Percentiles rank a stretch among this genome's conserved stretches.
Conservation (phyloP, 2,888 invertebrate species). For the Cordilura impudica region DNA sequence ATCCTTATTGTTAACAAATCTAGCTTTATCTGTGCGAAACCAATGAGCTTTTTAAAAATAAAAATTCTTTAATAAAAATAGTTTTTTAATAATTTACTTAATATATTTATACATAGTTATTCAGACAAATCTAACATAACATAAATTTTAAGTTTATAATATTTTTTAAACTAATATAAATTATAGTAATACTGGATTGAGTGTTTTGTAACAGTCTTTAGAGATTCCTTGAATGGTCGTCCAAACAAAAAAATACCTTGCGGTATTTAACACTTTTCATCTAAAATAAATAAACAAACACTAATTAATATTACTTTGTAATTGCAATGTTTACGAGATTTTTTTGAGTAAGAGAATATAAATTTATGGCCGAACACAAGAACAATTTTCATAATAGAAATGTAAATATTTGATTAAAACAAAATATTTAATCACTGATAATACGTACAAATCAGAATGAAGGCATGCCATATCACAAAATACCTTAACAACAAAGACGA, state of each 20-base stretch:
- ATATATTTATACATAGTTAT: too few species aligned
- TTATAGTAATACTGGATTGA: neutral
- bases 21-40: too few species aligned
- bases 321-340: neutral
- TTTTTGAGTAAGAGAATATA: neutral
- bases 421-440: neutral
- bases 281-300: conserved; percentile 33
- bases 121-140: too few species aligned
- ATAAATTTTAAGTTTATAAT: too few species aligned
- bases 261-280: conserved; percentile 30
- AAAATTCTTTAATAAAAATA: too few species aligned
- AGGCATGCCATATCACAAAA: neutral
- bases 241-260: conserved; percentile 4
- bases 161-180: too few species aligned
- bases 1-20: too few species aligned
- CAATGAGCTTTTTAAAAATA: too few species aligned
- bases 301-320: neutral
- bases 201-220: conserved; percentile 25
- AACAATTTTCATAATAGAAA: neutral
- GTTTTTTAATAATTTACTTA: too few species aligned
- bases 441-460: neutral
- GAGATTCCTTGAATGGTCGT: conserved; percentile 39
- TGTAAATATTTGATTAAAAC: neutral
- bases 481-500: too few species aligned
- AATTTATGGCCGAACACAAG: neutral